Percentiles rank a stretch among this genome's conserved stretches.
Conservation (phyloP, 37 sponge, comb jelly and placozoan genomes). For the Halichondria panicea region DNA sequence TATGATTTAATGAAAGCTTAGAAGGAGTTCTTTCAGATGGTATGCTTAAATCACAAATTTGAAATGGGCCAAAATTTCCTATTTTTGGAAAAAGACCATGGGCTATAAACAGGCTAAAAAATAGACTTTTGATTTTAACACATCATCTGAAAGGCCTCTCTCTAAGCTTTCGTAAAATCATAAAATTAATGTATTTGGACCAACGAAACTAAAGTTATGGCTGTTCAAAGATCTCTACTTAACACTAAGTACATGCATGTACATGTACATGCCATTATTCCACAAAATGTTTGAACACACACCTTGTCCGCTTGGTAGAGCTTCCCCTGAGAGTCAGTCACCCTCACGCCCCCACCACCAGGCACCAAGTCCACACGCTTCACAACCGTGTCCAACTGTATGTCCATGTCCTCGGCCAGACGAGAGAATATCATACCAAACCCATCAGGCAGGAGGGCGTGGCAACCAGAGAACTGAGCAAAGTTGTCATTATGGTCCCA, state of each 20-base stretch:
- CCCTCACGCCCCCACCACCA: slow-evolving; percentile 15
- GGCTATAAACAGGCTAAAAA: no score
- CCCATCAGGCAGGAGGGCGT: slow-evolving; percentile 75
- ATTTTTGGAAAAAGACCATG: no score
- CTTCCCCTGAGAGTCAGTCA: slow-evolving; percentile 6
- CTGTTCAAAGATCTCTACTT: not conserved
- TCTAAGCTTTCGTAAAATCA: no score
- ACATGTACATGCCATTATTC: not conserved
- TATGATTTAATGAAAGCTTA: no score
- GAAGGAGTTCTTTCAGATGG: no score
- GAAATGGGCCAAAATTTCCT: no score
- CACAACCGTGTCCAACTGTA: slow-evolving; percentile 56
- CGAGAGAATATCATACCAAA: slow-evolving; percentile 36
- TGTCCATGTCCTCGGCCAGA: slow-evolving; percentile 50
- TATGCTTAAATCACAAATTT: no score
- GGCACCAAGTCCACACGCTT: slow-evolving; percentile 22
- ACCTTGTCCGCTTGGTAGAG: slow-evolving; percentile 16
- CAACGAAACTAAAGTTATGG: no score
- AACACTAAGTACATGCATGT: not conserved
- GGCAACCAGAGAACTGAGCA: slow-evolving; percentile 85
- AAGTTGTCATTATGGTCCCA: slow-evolving; percentile 92
- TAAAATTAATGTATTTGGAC: no score
- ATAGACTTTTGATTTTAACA: no score
- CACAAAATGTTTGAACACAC: not conserved
- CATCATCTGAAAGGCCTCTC: no score